Evolutionary conservation across 2,888 invertebrate species (phyloP), one percentile per base, ranked within the genome.

Genomic region (Phoronis australis): DNA sequence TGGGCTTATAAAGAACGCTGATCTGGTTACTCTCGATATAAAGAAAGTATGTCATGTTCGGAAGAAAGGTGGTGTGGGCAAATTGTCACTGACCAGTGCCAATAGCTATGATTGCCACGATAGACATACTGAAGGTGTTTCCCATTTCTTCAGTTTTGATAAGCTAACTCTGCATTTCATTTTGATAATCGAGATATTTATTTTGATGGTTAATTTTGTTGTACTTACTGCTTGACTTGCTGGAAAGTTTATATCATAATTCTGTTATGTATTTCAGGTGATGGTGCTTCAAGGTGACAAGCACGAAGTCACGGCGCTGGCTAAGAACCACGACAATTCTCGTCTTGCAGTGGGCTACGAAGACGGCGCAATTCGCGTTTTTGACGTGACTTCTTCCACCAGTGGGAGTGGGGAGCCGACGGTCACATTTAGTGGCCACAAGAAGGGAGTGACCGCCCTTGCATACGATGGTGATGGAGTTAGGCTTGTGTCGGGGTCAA

Each of bases 271-370:
- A 48, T 76, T 79, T 55, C 73, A 91, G 85, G 85, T 87, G 1
- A 82, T 85, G 77, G 85, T 87, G 0, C 80, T 94, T 38, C 82
- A 84, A 2, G 91, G 92, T 12, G 90, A 90, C 56, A 88, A 87
- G 68, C 82, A 85, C 40, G 84, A 86, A 47, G 93, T 90, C 0
- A 88, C 90, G 0, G 82, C 82, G 47, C 76, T 95, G 54, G 83
- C 86, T 46, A 83, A 85, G 1, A 88, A 87, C 57, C 87, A 89
- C 0, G 85, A 86, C 70, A 85, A 85, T 48, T 80, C 85, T 44
- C 85, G 87, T 59, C 79, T 97, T 61, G 94, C 96, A 15, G 90
- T 89, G 21, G 97, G 97, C 1, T 96, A 94, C 77, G 82, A 84
- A 0, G 91, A 96, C 80, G 99, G 96, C 1, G 84, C 84, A 38